Conservation (phyloP, 53 echinoderm and acorn worm genomes). For the Arbacia lixula region DNA sequence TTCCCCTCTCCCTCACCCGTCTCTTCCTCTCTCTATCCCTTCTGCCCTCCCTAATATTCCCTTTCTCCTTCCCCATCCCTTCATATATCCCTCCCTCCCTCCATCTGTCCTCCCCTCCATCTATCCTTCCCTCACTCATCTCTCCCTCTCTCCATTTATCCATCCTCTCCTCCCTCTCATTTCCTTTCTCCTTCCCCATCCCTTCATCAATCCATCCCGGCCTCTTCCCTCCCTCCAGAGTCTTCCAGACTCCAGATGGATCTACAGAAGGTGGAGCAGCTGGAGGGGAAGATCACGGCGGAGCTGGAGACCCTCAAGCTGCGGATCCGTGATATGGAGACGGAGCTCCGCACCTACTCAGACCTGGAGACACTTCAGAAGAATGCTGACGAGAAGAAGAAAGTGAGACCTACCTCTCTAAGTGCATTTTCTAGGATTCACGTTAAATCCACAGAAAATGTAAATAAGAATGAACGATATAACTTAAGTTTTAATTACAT, state of each 20-base stretch:
- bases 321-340: slow-evolving; percentile 78
- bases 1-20: too few relatives aligned
- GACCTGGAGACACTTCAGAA: slow-evolving; percentile 83
- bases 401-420: slow-evolving; percentile 57
- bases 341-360: slow-evolving; percentile 70
- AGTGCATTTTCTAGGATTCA: too few relatives aligned
- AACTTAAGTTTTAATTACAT: too few relatives aligned
- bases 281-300: slow-evolving; percentile 87
- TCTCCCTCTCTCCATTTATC: neutral
- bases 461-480: too few relatives aligned
- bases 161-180: neutral
- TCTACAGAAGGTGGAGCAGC: slow-evolving; percentile 98
- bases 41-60: neutral
- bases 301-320: slow-evolving; percentile 86
- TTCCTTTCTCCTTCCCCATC: too few relatives aligned
- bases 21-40: neutral
- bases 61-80: neutral
- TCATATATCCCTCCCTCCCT: neutral
- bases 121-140: neutral
- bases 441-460: too few relatives aligned
- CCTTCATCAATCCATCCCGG: neutral
- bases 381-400: slow-evolving; percentile 84
- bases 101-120: neutral
- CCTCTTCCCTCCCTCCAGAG: slow-evolving; percentile 61
- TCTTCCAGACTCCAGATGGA: slow-evolving; percentile 87